Evolutionary conservation across 2,888 invertebrate species (phyloP).

Genomic region (Lepetodrilus schrolli): DNA sequence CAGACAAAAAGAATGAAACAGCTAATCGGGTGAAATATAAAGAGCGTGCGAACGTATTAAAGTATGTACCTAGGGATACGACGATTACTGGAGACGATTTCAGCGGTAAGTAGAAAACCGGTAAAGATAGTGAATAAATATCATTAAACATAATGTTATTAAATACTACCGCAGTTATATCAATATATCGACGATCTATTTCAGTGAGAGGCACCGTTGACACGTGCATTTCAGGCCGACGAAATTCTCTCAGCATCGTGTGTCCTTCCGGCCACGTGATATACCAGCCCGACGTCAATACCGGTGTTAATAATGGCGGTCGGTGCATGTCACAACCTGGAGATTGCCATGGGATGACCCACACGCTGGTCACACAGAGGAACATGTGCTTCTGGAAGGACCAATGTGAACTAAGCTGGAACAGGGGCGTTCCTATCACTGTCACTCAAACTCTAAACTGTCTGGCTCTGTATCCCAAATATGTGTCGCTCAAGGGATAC

Average conservation of each 20-base stretch:
- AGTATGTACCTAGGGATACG: too few species aligned
- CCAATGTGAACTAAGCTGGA: constrained; percentile 44
- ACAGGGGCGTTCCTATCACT: constrained; percentile 37
- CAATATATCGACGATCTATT: too few species aligned
- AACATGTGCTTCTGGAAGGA: constrained; percentile 49
- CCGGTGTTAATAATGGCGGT: constrained; percentile 25
- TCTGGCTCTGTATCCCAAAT: constrained; percentile 32
- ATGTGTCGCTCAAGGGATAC: constrained; percentile 36
- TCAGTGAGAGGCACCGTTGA: constrained; percentile 28
- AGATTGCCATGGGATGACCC: constrained; percentile 45
- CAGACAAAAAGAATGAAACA: too few species aligned
- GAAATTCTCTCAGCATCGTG: constrained; percentile 26
- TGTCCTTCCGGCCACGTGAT: constrained; percentile 35
- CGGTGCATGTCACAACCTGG: constrained; percentile 14
- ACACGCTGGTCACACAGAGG: constrained; percentile 43
- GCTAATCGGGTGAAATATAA: too few species aligned
- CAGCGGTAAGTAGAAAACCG: too few species aligned
- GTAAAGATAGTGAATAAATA: too few species aligned
- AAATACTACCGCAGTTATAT: too few species aligned
- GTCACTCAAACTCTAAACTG: constrained; percentile 36
- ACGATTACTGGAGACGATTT: too few species aligned
- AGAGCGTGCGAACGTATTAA: too few species aligned
- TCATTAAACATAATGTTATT: too few species aligned
- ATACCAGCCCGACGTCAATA: constrained; percentile 32
- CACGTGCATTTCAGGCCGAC: constrained; percentile 23